Evolutionary conservation across 2,888 invertebrate species (phyloP), one percentile per base, ranked within the genome.

Genomic region (Trilocha varians): DNA sequence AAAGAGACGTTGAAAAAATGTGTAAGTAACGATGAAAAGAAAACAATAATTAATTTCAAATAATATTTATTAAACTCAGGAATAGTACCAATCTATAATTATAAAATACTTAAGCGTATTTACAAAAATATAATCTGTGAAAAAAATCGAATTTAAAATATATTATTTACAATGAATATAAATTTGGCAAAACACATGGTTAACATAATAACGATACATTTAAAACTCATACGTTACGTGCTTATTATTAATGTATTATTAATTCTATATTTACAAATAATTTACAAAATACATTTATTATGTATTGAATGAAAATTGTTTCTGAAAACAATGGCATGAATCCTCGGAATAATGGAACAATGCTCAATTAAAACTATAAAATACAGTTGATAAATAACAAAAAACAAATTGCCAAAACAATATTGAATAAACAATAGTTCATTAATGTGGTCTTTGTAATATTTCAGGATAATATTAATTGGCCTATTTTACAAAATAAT

Each of bases 231-330:
- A 25, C 6, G 25, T 11, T 25, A 25, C 1, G 6, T 25, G 25
- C 11, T 6, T 9, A 9, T 18, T 18, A 8, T 8, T 18, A 25
- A n/a, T 42, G 8, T 34, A 18, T 32, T 34, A 34, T 16, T 38
- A 38, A 42, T 32, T 9, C 34, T 38, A 42, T 42, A 42, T 42
- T 42, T 42, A 42, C 42, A 42, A 32, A 42, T 42, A 42, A 42
- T 38, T 42, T 42, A 42, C 42, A 42, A 16, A 35, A 32, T 38
- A 2, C 13, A 15, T 38, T 25, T 25, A 38, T 9, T 5, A 38
- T 32, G 5, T 11, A 37, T 4, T 25, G 32, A 25, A 14, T 32
- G 3, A 32, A 32, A 13, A 8, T 18, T 37, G 9, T 15, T n/a
- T n/a, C 9, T 8, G 32, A n/a, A n/a, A n/a, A n/a, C n/a, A n/a